These are phyloP conservation scores for Lasioglossum villosulum DNA, from an alignment of 2,888 invertebrate genomes.

Conservation along the genomic window DNA sequence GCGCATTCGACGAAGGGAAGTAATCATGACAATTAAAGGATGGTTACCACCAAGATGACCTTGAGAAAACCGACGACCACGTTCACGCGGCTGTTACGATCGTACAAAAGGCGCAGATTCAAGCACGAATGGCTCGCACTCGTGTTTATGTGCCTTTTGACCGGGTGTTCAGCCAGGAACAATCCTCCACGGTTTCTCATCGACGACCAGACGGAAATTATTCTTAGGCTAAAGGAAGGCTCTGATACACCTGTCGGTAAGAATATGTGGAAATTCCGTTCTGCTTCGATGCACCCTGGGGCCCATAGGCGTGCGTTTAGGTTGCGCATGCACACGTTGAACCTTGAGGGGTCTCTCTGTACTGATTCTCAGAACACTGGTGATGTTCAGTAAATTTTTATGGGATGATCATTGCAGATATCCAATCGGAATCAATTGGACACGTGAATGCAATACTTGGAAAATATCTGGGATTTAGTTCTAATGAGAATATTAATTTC, in stretches of 20 bases:
- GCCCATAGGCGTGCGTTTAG: constrained; percentile 13
- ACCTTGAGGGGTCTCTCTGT: background rate
- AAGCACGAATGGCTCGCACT: constrained; percentile 67
- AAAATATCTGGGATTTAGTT: background rate
- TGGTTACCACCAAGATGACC: constrained; percentile 67
- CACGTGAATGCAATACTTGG: no score
- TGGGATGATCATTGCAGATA: background rate
- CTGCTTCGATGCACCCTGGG: constrained; percentile 31
- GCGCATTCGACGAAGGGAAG: background rate
- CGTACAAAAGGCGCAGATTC: constrained; percentile 68
- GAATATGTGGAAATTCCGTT: constrained; percentile 76
- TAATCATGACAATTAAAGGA: constrained; percentile 60
- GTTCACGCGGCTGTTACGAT: constrained; percentile 65
- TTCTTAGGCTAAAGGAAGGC: constrained; percentile 94
- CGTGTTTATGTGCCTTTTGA: constrained; percentile 69
- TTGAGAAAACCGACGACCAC: constrained; percentile 57
- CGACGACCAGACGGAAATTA: constrained; percentile 96
- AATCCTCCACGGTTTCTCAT: constrained; percentile 94
- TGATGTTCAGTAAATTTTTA: background rate
- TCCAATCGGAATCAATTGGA: background rate
- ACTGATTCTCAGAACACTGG: background rate
- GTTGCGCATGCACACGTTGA: background rate
- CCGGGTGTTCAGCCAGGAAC: constrained; percentile 86
- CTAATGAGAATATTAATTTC: background rate
- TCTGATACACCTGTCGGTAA: constrained; percentile 93